These are phyloP conservation scores for Geococcyx californianus DNA, from an alignment of 2,113 vertebrate genomes.

Conservation along the genomic window DNA sequence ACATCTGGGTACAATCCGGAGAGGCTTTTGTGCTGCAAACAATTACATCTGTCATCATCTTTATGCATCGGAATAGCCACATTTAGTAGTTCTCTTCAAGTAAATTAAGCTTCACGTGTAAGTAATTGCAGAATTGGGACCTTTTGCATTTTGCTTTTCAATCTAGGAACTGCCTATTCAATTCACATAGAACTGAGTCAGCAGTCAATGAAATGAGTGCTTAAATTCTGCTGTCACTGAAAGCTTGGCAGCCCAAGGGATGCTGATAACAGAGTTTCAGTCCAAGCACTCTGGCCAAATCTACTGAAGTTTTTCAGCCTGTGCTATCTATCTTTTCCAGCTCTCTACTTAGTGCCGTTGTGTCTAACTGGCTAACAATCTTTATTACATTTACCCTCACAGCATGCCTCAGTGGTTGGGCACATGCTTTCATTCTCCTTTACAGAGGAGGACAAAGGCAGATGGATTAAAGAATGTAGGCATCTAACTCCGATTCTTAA, in stretches of 20 bases:
- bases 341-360: neutral
- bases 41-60: neutral
- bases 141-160: neutral
- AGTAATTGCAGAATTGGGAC: neutral
- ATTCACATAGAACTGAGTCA: conserved; percentile 49
- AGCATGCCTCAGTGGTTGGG: neutral
- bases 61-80: neutral
- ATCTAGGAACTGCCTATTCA: conserved; percentile 4
- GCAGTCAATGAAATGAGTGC: conserved; percentile 45
- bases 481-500: neutral
- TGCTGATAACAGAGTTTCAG: conserved; percentile 42
- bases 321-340: conserved; percentile 7
- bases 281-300: conserved; percentile 22
- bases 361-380: neutral
- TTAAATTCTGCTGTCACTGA: conserved; percentile 53
- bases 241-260: conserved; percentile 43
- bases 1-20: neutral
- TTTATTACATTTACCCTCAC: neutral
- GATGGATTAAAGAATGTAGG: neutral
- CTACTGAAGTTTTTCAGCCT: conserved; percentile 8
- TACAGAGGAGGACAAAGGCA: neutral
- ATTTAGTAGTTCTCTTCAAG: neutral
- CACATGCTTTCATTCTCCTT: neutral
- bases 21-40: neutral
- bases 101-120: neutral